Evolutionary conservation across 2,888 invertebrate genomes (phyloP).

Genomic region (Cacoxenus indagator): DNA sequence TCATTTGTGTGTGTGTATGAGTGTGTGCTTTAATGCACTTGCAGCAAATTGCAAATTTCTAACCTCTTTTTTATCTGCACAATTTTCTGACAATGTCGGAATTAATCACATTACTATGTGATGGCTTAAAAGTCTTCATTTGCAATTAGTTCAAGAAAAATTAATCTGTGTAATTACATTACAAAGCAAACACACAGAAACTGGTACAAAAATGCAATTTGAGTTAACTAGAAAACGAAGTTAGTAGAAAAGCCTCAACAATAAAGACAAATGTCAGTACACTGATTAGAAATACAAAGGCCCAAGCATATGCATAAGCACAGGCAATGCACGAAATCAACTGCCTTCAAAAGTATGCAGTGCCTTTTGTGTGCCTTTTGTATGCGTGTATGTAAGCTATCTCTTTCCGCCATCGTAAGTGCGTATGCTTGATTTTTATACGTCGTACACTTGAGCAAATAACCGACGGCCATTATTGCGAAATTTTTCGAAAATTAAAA

Average conservation of each 20-base stretch:
- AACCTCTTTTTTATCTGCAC: neutral
- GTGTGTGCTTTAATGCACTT: neutral
- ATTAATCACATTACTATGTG: neutral
- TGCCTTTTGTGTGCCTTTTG: neutral
- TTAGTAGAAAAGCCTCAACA: neutral
- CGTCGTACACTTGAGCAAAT: slow-evolving; percentile 63
- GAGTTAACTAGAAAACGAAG: neutral
- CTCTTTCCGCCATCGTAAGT: slow-evolving; percentile 47
- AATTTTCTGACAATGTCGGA: neutral
- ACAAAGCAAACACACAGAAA: neutral
- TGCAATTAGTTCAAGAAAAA: slow-evolving; percentile 9
- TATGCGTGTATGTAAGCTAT: neutral
- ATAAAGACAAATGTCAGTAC: neutral
- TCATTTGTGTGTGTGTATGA: neutral
- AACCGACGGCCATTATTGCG: slow-evolving; percentile 57
- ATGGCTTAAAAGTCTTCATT: neutral
- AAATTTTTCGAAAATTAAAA: slow-evolving; percentile 62
- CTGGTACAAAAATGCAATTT: neutral
- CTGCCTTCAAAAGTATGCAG: slow-evolving; percentile 17
- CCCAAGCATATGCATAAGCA: neutral
- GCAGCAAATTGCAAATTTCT: neutral
- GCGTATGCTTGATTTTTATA: slow-evolving; percentile 62
- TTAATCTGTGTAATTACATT: slow-evolving; percentile 8
- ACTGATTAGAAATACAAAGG: neutral
- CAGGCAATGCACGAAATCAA: neutral